phyloP scores from a whole-genome alignment of 1,140 invertebrate species.

The Plectrocnemia conspersa region DNA sequence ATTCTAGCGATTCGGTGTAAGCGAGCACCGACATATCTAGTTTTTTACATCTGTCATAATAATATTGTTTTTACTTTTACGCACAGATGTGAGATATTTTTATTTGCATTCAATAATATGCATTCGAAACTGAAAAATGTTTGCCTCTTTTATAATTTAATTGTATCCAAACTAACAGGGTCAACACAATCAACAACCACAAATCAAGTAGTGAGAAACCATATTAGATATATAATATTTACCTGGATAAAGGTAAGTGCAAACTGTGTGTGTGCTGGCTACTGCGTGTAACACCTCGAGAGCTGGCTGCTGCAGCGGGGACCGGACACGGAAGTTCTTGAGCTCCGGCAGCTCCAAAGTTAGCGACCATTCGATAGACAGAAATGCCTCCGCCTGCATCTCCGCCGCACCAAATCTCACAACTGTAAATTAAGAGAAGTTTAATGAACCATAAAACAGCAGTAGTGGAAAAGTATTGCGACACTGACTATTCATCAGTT shows the following conservation, averaged over 20 bases:
- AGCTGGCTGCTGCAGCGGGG: constrained; percentile 11
- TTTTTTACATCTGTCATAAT: no score
- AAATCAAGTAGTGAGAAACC: no score
- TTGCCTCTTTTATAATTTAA: no score
- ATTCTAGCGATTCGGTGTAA: no score
- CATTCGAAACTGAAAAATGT: no score
- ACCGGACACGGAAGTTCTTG: constrained; percentile 29
- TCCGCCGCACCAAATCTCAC: constrained; percentile 47
- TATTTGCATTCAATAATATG: no score
- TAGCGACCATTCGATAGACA: constrained; percentile 36
- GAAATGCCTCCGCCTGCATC: constrained; percentile 33
- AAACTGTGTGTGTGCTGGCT: constrained; percentile 59
- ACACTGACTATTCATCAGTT: constrained; percentile 38
- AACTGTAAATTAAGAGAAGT: constrained; percentile 35
- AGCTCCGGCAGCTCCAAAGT: constrained; percentile 36
- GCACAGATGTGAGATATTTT: no score
- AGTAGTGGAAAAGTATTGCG: not conserved
- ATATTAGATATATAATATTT: no score
- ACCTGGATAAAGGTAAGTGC: constrained; percentile 70
- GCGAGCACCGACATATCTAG: no score
- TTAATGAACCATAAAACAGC: constrained; percentile 1
- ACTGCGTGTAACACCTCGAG: constrained; percentile 58
- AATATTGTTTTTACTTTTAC: no score
- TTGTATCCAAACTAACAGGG: no score
- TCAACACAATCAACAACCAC: no score